Evolutionary conservation across 2,888 invertebrate species (phyloP).

Genomic region (Empis stercorea): DNA sequence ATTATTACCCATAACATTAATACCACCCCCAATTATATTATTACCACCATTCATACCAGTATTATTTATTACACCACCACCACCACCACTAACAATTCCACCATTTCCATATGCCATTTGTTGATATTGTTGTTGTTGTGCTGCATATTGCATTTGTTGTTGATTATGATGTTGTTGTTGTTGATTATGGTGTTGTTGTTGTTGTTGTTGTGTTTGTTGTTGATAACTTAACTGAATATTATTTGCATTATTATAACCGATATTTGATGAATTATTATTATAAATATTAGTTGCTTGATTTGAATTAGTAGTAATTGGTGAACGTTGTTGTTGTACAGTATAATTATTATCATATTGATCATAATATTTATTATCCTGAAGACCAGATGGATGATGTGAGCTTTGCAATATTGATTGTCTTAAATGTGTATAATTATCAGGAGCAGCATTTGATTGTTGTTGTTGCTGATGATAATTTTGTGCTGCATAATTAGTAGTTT

Average conservation of each 20-base stretch:
- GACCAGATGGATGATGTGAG: conserved; percentile 33
- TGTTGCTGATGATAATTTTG: conserved; percentile 14
- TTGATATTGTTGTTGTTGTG: conserved; percentile 18
- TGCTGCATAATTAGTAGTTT: conserved; percentile 10
- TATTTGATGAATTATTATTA: conserved; percentile 2
- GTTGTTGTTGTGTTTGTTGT: conserved; percentile 19
- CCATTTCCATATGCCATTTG: conserved; percentile 10
- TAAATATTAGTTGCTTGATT: not conserved
- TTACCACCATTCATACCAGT: conserved; percentile 11
- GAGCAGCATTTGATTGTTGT: conserved; percentile 21
- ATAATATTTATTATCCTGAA: conserved; percentile 13
- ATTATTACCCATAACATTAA: conserved; percentile 16
- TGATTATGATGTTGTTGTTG: conserved; percentile 14
- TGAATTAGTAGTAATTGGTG: not conserved
- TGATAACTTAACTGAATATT: conserved; percentile 9
- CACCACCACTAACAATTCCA: conserved; percentile 5
- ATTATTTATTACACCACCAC: not conserved
- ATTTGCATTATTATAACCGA: conserved; percentile 4
- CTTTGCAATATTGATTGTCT: conserved; percentile 33
- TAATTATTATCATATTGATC: conserved; percentile 27
- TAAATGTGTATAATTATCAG: conserved; percentile 28
- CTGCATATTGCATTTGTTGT: conserved; percentile 6
- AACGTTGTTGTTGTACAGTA: conserved; percentile 13
- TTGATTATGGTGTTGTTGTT: conserved; percentile 19
- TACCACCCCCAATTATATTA: conserved; percentile 10